Conservation (phyloP, 2,797 vertebrate species). For the Picus viridis region DNA sequence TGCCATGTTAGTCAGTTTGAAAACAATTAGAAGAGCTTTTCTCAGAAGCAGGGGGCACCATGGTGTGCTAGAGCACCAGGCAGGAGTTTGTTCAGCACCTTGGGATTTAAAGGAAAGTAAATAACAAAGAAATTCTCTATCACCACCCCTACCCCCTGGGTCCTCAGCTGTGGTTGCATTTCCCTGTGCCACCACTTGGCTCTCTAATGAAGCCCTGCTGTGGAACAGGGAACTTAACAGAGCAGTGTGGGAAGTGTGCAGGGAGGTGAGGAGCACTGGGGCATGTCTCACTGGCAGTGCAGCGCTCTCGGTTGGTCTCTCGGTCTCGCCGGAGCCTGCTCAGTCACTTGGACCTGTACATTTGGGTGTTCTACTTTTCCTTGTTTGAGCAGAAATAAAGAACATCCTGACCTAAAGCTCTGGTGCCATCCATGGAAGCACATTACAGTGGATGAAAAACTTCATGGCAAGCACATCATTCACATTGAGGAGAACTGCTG, state of each 20-base stretch:
- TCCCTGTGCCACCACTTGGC: neutral
- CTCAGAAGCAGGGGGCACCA: neutral
- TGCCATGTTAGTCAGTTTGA: neutral
- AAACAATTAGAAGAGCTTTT: neutral
- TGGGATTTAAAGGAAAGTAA: neutral
- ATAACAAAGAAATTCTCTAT: neutral
- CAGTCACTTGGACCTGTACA: neutral
- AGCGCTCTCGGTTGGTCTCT: too few species aligned
- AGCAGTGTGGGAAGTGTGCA: neutral
- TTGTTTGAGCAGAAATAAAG: conserved; percentile 82
- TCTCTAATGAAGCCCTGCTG: neutral
- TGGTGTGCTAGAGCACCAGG: neutral
- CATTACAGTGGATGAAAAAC: conserved; percentile 78
- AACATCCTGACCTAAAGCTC: conserved; percentile 91
- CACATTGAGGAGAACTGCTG: conserved; percentile 74
- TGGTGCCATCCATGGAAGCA: conserved; percentile 94
- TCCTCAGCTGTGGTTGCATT: neutral
- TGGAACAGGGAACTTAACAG: neutral
- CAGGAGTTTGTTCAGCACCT: neutral
- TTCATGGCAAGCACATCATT: conserved; percentile 74
- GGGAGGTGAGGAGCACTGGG: neutral
- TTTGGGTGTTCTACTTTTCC: neutral
- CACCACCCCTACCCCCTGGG: too few species aligned
- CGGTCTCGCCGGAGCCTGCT: neutral
- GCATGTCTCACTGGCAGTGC: neutral